Percentiles rank a stretch among this genome's conserved stretches.
Evolutionary conservation across 2,888 invertebrate species (phyloP).

Genomic region (Ophraella communa): DNA sequence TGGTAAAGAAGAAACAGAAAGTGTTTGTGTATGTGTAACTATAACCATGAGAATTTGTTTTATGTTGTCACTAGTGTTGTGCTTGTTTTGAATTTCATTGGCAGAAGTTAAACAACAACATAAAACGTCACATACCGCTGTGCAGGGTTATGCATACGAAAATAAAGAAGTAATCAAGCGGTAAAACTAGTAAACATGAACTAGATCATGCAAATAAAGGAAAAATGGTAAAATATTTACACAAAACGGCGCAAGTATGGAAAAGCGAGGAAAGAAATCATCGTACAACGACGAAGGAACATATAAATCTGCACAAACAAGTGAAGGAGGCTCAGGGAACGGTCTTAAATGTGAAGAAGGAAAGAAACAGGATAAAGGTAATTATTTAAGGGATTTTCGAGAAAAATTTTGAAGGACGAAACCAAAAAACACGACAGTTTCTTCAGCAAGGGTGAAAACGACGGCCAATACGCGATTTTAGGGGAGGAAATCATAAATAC

Average conservation of each 20-base stretch:
- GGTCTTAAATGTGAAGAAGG: conserved; percentile 51
- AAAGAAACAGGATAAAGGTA: conserved; percentile 51
- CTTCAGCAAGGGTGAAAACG: conserved; percentile 58
- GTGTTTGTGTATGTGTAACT: no score
- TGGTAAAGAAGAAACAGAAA: no score
- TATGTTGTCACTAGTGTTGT: conserved; percentile 17
- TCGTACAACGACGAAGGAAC: conserved; percentile 45
- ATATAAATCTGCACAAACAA: conserved; percentile 46
- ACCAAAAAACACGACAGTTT: conserved; percentile 59
- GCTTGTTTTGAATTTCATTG: conserved; percentile 18
- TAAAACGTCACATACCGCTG: conserved; percentile 6
- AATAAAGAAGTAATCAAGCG: conserved; percentile 40
- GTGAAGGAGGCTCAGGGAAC: conserved; percentile 49
- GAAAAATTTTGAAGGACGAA: conserved; percentile 60
- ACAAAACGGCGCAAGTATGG: conserved; percentile 50
- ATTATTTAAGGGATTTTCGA: conserved; percentile 57
- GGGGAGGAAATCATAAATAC: conserved; percentile 54
- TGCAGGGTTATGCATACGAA: conserved; percentile 22
- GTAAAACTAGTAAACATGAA: conserved; percentile 50
- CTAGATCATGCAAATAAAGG: conserved; percentile 52
- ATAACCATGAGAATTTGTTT: no score
- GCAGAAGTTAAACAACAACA: conserved; percentile 20
- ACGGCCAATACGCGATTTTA: conserved; percentile 55
- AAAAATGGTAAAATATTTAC: conserved; percentile 46
- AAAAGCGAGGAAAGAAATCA: conserved; percentile 54